Percentiles rank a stretch among this genome's conserved stretches.
Conservation (phyloP, 2,113 vertebrate species). For the Myotis brandtii region DNA sequence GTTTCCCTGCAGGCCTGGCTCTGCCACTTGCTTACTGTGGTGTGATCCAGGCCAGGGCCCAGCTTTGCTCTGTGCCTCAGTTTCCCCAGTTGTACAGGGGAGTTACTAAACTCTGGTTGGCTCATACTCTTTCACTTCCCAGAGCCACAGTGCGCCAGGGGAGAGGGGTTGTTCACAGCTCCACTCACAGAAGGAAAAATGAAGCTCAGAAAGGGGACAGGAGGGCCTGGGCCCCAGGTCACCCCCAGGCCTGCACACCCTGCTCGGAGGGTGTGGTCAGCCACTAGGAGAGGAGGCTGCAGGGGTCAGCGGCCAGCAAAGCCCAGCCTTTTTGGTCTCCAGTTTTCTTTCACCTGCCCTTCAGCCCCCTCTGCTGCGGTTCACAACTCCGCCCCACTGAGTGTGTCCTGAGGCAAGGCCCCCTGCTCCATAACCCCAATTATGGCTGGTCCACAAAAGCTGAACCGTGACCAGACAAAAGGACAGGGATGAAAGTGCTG, state of each 20-base stretch:
- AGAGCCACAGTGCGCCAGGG: neutral
- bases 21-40: neutral
- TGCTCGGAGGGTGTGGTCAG: conserved; percentile 14
- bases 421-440: conserved; percentile 82
- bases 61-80: conserved; percentile 3
- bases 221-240: neutral
- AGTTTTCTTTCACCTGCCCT: conserved; percentile 41
- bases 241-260: neutral
- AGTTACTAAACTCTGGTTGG: neutral
- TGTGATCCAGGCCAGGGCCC: neutral
- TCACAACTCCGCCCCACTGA: conserved; percentile 62
- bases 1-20: neutral
- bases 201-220: neutral
- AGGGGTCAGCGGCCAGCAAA: neutral
- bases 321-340: neutral
- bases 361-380: neutral
- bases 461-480: conserved; percentile 87
- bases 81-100: neutral
- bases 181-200: neutral
- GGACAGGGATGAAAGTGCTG: conserved; percentile 87
- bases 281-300: neutral
- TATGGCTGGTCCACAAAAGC: conserved; percentile 88
- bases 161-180: neutral
- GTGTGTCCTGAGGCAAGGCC: conserved; percentile 81
- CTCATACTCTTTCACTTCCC: neutral